A percentile compares a stretch with the other conserved stretches of the same genome.
Evolutionary conservation across 2,797 vertebrate species (phyloP).

Genomic region (Aulostomus chinensis): DNA sequence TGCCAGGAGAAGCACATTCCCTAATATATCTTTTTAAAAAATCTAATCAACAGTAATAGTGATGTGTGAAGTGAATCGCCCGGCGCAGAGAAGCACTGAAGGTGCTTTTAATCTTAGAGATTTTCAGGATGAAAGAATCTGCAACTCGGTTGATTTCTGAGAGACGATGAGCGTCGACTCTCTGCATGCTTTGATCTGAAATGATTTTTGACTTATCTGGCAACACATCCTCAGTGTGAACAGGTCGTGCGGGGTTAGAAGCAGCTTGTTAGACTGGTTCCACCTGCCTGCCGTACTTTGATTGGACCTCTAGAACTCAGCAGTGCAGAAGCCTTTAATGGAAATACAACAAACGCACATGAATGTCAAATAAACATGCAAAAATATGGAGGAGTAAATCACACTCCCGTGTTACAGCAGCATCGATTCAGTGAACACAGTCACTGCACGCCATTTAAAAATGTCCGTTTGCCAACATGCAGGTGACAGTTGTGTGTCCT

Average conservation of each 20-base stretch:
- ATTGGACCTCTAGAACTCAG: too few species aligned
- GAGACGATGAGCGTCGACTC: conserved; percentile 25
- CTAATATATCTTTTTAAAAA: conserved; percentile 13
- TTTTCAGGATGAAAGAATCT: conserved; percentile 33
- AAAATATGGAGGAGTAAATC: too few species aligned
- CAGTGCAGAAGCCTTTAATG: too few species aligned
- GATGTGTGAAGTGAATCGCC: conserved; percentile 2
- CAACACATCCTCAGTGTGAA: conserved; percentile 4
- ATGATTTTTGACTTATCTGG: conserved; percentile 34
- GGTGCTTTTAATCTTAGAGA: conserved; percentile 35
- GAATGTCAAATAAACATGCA: too few species aligned
- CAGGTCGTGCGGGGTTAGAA: background rate
- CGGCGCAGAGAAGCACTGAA: conserved; percentile 16
- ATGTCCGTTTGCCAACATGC: too few species aligned
- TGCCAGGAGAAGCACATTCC: conserved; percentile 9
- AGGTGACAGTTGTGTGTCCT: too few species aligned
- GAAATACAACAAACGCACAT: too few species aligned
- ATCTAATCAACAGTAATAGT: conserved; percentile 29
- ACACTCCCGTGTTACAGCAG: too few species aligned
- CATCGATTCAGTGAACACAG: too few species aligned
- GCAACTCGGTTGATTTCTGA: conserved; percentile 34
- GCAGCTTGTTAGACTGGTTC: too few species aligned
- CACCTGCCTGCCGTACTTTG: too few species aligned
- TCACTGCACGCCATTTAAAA: too few species aligned
- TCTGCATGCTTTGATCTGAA: conserved; percentile 2